These are phyloP conservation scores for Semnornis frantzii DNA, from an alignment of 2,113 vertebrate species.

Conservation along the genomic window DNA sequence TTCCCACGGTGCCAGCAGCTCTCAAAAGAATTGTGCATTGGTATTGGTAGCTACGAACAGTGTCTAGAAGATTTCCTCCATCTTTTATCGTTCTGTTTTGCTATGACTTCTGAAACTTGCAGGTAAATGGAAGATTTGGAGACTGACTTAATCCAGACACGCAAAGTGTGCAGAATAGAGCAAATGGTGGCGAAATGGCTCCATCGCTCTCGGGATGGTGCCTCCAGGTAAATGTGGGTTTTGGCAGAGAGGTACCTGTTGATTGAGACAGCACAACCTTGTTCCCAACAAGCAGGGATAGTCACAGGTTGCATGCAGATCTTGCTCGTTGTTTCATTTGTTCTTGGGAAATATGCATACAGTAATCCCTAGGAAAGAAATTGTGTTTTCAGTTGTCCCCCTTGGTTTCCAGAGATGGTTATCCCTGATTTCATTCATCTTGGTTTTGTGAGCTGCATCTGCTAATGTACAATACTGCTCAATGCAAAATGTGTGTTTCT, in stretches of 20 bases:
- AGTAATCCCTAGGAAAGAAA: neutral
- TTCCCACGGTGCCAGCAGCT: neutral
- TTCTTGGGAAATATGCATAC: neutral
- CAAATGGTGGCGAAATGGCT: constrained; percentile 97
- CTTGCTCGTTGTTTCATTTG: fast-evolving
- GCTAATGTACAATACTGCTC: neutral
- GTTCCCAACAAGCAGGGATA: neutral
- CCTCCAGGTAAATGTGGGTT: constrained; percentile 80
- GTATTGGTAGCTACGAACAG: neutral
- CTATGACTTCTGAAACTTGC: constrained; percentile 6
- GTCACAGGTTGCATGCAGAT: neutral
- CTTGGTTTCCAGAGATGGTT: neutral
- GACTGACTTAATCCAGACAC: constrained; percentile 85
- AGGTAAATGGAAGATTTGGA: constrained; percentile 99
- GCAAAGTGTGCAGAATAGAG: constrained; percentile 89
- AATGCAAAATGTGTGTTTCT: neutral
- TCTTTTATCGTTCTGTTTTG: neutral
- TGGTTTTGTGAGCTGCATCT: neutral
- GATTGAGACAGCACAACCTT: neutral
- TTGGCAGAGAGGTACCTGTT: neutral
- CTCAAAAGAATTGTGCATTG: neutral
- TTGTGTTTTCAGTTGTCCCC: neutral
- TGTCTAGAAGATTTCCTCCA: neutral
- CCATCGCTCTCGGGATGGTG: constrained; percentile 87
- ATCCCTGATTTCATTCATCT: neutral